Conservation (phyloP, 2,113 vertebrate species). For the Notothenia coriiceps region DNA sequence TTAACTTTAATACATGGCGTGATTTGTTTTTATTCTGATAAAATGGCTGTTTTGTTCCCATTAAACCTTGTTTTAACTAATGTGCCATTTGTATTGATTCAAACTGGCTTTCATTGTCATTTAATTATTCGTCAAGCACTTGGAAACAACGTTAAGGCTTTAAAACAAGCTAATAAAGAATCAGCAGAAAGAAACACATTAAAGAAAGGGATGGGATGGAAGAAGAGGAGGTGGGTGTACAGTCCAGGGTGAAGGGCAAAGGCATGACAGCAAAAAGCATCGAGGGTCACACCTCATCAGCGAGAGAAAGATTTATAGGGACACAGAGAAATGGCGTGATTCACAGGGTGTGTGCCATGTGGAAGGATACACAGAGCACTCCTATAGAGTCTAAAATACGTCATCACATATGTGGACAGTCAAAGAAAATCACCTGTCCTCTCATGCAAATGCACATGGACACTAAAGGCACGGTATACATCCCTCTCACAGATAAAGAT, state of each 20-base stretch:
- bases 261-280: constrained; percentile 43
- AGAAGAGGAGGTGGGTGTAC: neutral
- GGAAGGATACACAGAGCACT: constrained; percentile 3
- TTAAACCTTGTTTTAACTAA: constrained; percentile 32
- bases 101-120: constrained; percentile 48
- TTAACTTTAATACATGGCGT: constrained; percentile 13
- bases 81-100: constrained; percentile 47
- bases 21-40: constrained; percentile 32
- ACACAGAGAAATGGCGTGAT: constrained; percentile 6
- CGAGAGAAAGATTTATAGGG: constrained; percentile 18
- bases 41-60: constrained; percentile 6
- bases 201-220: constrained; percentile 3
- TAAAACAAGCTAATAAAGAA: constrained; percentile 31
- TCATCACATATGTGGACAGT: constrained; percentile 29
- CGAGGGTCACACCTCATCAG: constrained; percentile 48
- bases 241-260: constrained; percentile 35
- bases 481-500: neutral
- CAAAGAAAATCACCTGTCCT: constrained; percentile 10
- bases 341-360: neutral
- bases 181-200: constrained; percentile 21
- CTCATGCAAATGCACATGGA: neutral
- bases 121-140: constrained; percentile 48
- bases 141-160: constrained; percentile 18
- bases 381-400: constrained; percentile 3
- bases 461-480: too few relatives aligned